A percentile compares a stretch with the other conserved stretches of the same genome.
phyloP scores from a whole-genome alignment of 2,113 vertebrate species.

The Crotalus helleri region DNA sequence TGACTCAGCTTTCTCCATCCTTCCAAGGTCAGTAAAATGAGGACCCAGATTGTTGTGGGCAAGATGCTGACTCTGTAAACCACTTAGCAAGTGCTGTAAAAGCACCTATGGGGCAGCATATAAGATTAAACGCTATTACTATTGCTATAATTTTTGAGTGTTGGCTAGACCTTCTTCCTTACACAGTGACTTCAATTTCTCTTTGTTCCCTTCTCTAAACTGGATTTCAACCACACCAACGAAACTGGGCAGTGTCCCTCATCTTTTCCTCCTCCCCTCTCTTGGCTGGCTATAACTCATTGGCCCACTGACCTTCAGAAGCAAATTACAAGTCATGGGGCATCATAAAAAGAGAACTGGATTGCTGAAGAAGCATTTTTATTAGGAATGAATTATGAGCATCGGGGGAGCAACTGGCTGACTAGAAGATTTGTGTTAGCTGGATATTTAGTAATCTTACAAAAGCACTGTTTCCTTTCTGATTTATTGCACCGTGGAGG shows the following conservation, averaged over 20 bases:
- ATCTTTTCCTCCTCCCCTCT: not conserved
- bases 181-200: not conserved
- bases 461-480: not conserved
- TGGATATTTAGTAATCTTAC: not conserved
- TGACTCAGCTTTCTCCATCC: no score
- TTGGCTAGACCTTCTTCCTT: not conserved
- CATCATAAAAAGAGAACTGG: conserved; percentile 1
- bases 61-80: no score
- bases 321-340: conserved; percentile 6
- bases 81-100: not conserved
- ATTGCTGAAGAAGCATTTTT: conserved; percentile 21
- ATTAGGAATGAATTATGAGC: conserved; percentile 7
- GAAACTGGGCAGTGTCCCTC: not conserved
- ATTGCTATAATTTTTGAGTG: not conserved
- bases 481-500: conserved; percentile 4
- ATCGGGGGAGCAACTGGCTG: conserved; percentile 1
- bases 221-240: not conserved
- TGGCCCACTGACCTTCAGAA: conserved; percentile 18
- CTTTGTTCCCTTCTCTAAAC: not conserved
- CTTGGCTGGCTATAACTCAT: not conserved
- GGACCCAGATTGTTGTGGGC: no score
- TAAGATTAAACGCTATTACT: not conserved
- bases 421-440: not conserved
- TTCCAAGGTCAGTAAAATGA: no score
- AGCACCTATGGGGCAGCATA: not conserved